Evolutionary conservation across 2,797 vertebrate genomes (phyloP), one percentile per base, ranked within the genome.

Genomic region (Sciaenops ocellatus): DNA sequence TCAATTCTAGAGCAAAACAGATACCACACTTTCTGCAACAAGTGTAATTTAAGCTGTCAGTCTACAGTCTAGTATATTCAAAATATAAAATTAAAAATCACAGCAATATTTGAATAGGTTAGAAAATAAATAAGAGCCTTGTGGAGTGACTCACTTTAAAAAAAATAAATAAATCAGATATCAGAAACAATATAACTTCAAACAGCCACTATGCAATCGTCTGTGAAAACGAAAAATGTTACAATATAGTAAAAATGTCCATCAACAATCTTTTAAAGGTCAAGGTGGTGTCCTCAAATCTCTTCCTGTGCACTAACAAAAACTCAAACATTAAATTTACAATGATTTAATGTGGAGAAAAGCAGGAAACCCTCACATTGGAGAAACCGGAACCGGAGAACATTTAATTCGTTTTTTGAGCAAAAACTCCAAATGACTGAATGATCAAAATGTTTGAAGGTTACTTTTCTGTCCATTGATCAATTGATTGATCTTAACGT

Each of bases 211-310:
- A 34, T 48, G 20, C 44, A 56, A 56, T 69, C 51, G 22, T 63
- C 28, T 64, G 44, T 42, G 15, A 56, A 62, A 70, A 42, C 18
- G 9, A 3, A 34, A 54, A 76, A 69, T 55, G n/a, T 41, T 11
- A 76, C 15, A 59, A 46, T 44, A 62, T 30, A 28, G 26, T 16
- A 47, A 77, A 68, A 69, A 69, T 61, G 26, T 34, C 64, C 5
- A 42, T 42, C 55, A 24, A 24, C 15, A 42, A 26, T 34, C 15
- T 68, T n/a, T 52, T 17, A 44, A 68, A 24, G 11, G 24, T 38
- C 24, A 17, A 34, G 41, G 9, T 64, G 48, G 62, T 9, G 2
- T 28, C 15, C 52, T 44, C 34, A 44, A 60, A 41, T 10, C n/a
- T 61, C 30, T 52, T 51, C 42, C 46, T 56, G 24, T 46, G 28